Percentiles rank a stretch among this genome's conserved stretches.
Conservation (phyloP, 2,888 invertebrate species). For the Anagyrus pseudococci region DNA sequence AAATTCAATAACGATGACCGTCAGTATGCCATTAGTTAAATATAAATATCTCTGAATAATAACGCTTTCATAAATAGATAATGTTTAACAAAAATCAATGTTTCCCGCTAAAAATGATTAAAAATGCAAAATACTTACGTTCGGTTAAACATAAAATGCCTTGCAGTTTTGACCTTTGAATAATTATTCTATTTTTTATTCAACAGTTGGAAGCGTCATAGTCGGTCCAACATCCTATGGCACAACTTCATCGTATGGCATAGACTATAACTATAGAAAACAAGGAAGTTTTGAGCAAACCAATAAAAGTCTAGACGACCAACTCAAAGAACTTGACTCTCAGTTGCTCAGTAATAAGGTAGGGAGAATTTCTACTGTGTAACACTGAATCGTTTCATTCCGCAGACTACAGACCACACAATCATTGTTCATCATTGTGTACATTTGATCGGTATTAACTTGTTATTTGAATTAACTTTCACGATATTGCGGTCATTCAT, state of each 20-base stretch:
- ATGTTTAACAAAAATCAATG: no score
- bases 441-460: slow-evolving; percentile 18
- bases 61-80: no score
- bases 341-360: slow-evolving; percentile 73
- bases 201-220: slow-evolving; percentile 67
- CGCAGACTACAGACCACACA: slow-evolving; percentile 19
- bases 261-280: slow-evolving; percentile 65
- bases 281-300: slow-evolving; percentile 75
- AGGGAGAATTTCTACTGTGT: slow-evolving; percentile 55
- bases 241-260: slow-evolving; percentile 67
- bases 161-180: not conserved
- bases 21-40: no score
- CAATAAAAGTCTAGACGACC: slow-evolving; percentile 78
- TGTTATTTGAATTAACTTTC: slow-evolving; percentile 24
- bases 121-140: not conserved
- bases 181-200: slow-evolving; percentile 37
- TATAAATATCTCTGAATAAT: no score
- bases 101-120: no score
- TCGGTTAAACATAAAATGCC: not conserved
- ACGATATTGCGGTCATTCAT: not conserved
- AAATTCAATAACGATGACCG: no score
- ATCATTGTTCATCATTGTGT: slow-evolving; percentile 25
- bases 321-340: slow-evolving; percentile 82
- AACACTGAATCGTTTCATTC: slow-evolving; percentile 38
- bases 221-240: slow-evolving; percentile 68